phyloP scores from a whole-genome alignment of 2,888 invertebrate genomes.

The Apotomis turbidana region DNA sequence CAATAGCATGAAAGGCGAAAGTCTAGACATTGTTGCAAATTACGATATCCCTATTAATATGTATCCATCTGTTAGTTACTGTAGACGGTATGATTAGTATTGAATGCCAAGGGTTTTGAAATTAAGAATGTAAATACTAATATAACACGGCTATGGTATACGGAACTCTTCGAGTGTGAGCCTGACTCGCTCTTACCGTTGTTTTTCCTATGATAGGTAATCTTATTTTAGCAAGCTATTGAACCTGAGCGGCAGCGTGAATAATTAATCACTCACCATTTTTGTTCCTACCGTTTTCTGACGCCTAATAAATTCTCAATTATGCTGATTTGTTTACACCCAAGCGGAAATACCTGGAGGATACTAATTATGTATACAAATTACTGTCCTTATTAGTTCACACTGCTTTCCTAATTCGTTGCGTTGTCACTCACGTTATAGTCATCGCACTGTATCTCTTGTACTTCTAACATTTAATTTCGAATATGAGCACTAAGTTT shows the following conservation, averaged over 20 bases:
- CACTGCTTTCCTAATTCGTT: slow-evolving; percentile 46
- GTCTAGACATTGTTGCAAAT: no score
- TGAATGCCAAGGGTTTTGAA: no score
- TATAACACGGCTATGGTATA: not conserved
- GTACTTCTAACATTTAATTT: not conserved
- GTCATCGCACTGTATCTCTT: not conserved
- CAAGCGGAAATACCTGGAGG: slow-evolving; percentile 18
- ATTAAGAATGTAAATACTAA: not conserved
- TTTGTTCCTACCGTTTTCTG: slow-evolving; percentile 23
- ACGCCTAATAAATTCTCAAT: slow-evolving; percentile 30
- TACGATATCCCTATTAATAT: no score
- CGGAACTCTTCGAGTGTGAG: not conserved
- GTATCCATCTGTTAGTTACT: no score
- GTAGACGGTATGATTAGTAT: no score
- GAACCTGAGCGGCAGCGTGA: slow-evolving; percentile 1
- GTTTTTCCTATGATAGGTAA: not conserved
- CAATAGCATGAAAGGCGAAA: no score
- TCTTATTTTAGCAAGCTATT: slow-evolving; percentile 1
- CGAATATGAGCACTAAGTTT: not conserved
- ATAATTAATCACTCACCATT: slow-evolving; percentile 27
- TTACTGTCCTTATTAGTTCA: slow-evolving; percentile 49
- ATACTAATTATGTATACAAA: slow-evolving; percentile 39
- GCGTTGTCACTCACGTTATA: slow-evolving; percentile 50
- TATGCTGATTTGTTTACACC: slow-evolving; percentile 27
- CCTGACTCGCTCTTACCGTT: not conserved